A percentile compares a stretch with the other conserved stretches of the same genome.
Conservation (phyloP, 2,797 vertebrate species). For the Cichlasoma orientale region DNA sequence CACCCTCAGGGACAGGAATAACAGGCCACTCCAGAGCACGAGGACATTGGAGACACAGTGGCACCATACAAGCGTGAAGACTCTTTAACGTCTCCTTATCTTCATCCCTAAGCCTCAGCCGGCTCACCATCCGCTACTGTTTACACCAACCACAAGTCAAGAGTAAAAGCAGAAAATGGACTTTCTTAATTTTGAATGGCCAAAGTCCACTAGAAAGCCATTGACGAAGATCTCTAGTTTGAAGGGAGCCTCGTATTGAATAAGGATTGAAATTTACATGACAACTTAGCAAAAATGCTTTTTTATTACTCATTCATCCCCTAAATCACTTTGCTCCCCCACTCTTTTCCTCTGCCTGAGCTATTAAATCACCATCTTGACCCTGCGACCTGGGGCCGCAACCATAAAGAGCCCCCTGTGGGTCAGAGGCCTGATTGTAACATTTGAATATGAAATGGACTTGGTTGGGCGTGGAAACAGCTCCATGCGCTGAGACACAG, state of each 20-base stretch:
- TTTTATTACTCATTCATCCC: conserved; percentile 84
- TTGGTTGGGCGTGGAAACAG: conserved; percentile 83
- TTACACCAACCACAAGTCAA: conserved; percentile 67
- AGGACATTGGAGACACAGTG: conserved; percentile 74
- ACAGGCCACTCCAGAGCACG: conserved; percentile 77
- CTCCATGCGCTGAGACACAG: conserved; percentile 74
- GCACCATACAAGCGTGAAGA: conserved; percentile 70
- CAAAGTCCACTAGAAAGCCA: conserved; percentile 69
- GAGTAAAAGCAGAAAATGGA: conserved; percentile 60
- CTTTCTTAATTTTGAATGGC: conserved; percentile 57
- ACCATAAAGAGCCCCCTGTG: conserved; percentile 84
- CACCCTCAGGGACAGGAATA: conserved; percentile 82
- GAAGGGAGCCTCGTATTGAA: conserved; percentile 62
- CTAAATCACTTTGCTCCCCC: conserved; percentile 81
- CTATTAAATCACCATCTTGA: conserved; percentile 88
- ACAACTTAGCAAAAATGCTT: conserved; percentile 84
- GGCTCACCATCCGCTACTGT: conserved; percentile 61
- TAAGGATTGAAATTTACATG: conserved; percentile 78
- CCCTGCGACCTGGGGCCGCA: conserved; percentile 80
- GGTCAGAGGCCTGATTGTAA: conserved; percentile 85
- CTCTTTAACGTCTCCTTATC: conserved; percentile 67
- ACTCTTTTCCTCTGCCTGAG: conserved; percentile 75
- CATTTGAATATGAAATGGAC: conserved; percentile 89
- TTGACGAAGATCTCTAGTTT: conserved; percentile 55
- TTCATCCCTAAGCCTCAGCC: conserved; percentile 55